Evolutionary conservation across 2,113 vertebrate genomes (phyloP).

Genomic region (Ameiurus melas): DNA sequence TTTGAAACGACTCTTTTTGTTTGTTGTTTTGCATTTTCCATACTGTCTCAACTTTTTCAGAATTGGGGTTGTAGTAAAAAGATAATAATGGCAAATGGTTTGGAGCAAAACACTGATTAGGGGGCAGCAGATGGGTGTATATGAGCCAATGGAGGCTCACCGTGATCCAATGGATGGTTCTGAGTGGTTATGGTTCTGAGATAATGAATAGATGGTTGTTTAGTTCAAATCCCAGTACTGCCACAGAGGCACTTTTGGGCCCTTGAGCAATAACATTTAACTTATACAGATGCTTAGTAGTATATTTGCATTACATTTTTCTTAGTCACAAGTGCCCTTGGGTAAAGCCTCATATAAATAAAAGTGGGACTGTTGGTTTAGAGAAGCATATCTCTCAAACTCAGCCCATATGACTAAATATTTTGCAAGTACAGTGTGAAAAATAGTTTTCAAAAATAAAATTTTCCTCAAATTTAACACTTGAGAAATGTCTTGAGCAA

Average conservation of each 20-base stretch:
- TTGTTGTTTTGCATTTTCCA: too few species aligned
- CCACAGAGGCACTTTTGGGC: not conserved
- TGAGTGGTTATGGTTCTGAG: not conserved
- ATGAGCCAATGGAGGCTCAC: not conserved
- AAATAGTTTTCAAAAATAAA: not conserved
- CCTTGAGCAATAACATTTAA: not conserved
- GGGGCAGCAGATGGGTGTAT: constrained; percentile 8
- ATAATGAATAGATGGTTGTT: not conserved
- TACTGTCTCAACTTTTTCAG: too few species aligned
- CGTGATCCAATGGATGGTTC: too few species aligned
- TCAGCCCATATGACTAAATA: not conserved
- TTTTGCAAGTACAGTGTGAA: not conserved
- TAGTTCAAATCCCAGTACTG: not conserved
- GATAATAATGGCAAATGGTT: constrained; percentile 14
- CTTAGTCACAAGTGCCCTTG: not conserved
- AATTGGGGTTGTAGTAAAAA: not conserved
- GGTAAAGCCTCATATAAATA: not conserved
- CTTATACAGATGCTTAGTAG: not conserved
- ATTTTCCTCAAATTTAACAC: not conserved
- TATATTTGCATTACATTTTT: not conserved
- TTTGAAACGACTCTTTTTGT: too few species aligned
- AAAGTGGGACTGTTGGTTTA: not conserved
- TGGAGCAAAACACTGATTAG: constrained; percentile 14
- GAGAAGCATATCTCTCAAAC: not conserved
- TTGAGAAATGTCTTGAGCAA: not conserved